Percentiles rank a stretch among this genome's conserved stretches.
These are phyloP conservation scores for Arctia plantaginis DNA, from an alignment of 2,888 invertebrate genomes.

Conservation along the genomic window DNA sequence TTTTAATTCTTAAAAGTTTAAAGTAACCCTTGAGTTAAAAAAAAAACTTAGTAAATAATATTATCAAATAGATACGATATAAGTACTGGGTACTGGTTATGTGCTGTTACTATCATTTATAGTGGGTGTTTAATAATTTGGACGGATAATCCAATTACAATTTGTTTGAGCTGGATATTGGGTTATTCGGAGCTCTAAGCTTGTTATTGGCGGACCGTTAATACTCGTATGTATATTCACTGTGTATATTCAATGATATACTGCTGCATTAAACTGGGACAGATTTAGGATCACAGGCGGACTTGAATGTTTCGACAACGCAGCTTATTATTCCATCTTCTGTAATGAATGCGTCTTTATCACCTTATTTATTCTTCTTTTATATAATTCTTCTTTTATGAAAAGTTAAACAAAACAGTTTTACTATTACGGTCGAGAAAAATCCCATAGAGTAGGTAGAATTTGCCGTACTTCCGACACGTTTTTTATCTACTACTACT, in stretches of 20 bases:
- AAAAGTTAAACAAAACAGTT: no score
- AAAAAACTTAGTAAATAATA: neutral
- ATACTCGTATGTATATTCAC: neutral
- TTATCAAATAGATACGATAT: neutral
- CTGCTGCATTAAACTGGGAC: neutral
- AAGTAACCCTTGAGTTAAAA: neutral
- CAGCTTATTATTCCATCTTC: neutral
- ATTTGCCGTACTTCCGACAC: neutral
- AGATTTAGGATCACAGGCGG: neutral
- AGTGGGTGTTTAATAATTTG: neutral
- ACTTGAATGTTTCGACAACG: neutral
- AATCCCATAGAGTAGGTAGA: neutral
- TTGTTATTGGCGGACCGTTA: neutral
- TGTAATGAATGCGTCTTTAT: neutral
- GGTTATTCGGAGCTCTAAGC: neutral
- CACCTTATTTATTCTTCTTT: neutral
- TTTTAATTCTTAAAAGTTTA: no score
- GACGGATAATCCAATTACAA: slow-evolving; percentile 11
- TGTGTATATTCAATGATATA: neutral
- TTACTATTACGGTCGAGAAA: neutral
- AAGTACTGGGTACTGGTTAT: neutral
- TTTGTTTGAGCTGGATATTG: slow-evolving; percentile 4
- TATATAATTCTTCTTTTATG: no score
- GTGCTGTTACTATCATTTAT: neutral
- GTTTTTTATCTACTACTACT: neutral